These are phyloP conservation scores for Heterotis niloticus DNA, from an alignment of 2,113 vertebrate genomes.

Conservation along the genomic window DNA sequence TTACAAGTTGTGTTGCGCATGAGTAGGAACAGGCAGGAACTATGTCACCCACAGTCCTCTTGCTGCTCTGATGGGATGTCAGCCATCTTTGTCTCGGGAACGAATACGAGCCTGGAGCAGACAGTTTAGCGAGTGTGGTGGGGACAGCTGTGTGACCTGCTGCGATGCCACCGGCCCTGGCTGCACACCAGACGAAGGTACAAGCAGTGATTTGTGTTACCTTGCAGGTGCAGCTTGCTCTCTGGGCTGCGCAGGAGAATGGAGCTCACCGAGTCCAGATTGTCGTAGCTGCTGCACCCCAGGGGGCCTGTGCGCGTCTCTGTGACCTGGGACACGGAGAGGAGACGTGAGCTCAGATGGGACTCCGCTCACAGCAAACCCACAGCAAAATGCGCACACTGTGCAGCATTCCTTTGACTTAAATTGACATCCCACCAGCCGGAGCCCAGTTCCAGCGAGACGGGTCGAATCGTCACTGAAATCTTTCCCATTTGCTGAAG, in stretches of 20 bases:
- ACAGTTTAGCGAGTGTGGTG: background rate
- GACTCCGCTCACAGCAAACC: too few species aligned
- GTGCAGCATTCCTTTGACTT: too few species aligned
- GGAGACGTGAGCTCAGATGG: background rate
- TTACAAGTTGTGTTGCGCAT: background rate
- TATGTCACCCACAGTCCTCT: background rate
- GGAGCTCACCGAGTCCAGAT: constrained; percentile 99
- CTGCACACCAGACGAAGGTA: background rate
- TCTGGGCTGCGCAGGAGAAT: constrained; percentile 97
- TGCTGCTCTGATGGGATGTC: background rate
- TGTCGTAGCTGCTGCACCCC: constrained; percentile 99
- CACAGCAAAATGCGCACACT: too few species aligned
- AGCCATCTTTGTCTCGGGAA: background rate
- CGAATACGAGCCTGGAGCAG: background rate
- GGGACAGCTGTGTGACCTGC: background rate
- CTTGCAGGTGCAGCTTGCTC: constrained; percentile 98
- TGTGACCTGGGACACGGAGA: constrained; percentile 75
- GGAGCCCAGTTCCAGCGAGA: too few species aligned
- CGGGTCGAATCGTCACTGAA: too few species aligned
- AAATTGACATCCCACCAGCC: too few species aligned
- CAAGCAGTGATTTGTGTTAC: constrained; percentile 56
- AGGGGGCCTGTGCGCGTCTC: constrained; percentile 95
- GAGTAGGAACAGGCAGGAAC: background rate
- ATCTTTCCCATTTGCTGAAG: too few species aligned
- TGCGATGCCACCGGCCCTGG: background rate